Conservation (phyloP, 2,797 vertebrate species). For the Heteromormyrus szaboi region DNA sequence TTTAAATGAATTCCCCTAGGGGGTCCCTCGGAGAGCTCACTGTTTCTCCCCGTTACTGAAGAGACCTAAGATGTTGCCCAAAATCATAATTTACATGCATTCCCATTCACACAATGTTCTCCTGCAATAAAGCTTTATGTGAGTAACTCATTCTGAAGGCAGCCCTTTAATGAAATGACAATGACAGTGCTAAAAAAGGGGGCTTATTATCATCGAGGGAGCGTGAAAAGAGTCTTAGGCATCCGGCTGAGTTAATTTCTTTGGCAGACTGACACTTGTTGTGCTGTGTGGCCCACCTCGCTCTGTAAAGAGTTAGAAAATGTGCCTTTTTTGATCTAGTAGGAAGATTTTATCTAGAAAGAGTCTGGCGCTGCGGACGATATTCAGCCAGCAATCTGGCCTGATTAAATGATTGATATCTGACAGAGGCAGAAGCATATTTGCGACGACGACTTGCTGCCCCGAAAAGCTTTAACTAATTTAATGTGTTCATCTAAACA, state of each 20-base stretch:
- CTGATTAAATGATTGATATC: background rate
- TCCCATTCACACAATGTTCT: background rate
- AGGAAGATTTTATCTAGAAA: background rate
- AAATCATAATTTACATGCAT: conserved; percentile 11
- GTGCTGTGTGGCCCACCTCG: background rate
- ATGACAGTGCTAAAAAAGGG: background rate
- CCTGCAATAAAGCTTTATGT: background rate
- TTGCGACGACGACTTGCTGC: background rate
- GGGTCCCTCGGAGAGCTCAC: conserved; percentile 16
- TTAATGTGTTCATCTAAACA: background rate
- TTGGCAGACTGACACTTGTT: background rate
- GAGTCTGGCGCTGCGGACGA: background rate
- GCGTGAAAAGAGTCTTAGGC: background rate
- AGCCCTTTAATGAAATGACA: conserved; percentile 3
- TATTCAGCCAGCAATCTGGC: background rate
- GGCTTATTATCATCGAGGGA: background rate
- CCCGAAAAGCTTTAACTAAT: background rate
- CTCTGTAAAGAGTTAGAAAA: background rate
- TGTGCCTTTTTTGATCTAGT: background rate
- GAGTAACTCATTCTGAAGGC: background rate
- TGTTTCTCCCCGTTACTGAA: background rate
- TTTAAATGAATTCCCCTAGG: conserved; percentile 29
- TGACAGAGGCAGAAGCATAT: background rate
- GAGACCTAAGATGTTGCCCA: background rate
- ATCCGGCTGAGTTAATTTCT: background rate